Evolutionary conservation across 2,888 invertebrate species (phyloP).

Genomic region (Stramonita haemastoma): DNA sequence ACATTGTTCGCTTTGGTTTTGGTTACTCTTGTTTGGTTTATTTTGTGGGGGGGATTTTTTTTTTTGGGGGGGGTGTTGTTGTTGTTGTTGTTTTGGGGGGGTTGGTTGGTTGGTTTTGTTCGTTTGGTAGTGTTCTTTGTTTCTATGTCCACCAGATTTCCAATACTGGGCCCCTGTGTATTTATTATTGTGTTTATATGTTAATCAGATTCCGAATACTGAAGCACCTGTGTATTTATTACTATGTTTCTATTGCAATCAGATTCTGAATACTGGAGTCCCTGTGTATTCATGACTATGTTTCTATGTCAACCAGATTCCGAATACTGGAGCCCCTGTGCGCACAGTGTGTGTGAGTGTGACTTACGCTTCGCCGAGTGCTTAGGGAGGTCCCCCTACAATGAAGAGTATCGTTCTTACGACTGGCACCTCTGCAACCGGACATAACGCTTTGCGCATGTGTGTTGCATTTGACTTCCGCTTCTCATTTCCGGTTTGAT

Average conservation of each 20-base stretch:
- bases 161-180: too few species aligned
- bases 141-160: too few species aligned
- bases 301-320: conserved; percentile 44
- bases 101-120: too few species aligned
- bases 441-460: not conserved
- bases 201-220: not conserved
- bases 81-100: too few species aligned
- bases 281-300: too few species aligned
- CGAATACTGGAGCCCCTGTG: conserved; percentile 45
- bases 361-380: conserved; percentile 61
- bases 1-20: too few species aligned
- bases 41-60: too few species aligned
- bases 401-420: conserved; percentile 53
- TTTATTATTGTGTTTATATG: not conserved
- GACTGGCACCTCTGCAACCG: conserved; percentile 56
- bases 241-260: not conserved
- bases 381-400: conserved; percentile 50
- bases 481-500: not conserved
- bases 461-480: not conserved
- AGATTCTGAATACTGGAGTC: too few species aligned
- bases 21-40: too few species aligned
- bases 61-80: too few species aligned
- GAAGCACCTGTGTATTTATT: not conserved
- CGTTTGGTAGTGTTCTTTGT: not conserved
- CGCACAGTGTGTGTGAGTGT: conserved; percentile 63